Conservation (phyloP, 2,113 vertebrate species). For the Pseudolaguvia tuberculata region DNA sequence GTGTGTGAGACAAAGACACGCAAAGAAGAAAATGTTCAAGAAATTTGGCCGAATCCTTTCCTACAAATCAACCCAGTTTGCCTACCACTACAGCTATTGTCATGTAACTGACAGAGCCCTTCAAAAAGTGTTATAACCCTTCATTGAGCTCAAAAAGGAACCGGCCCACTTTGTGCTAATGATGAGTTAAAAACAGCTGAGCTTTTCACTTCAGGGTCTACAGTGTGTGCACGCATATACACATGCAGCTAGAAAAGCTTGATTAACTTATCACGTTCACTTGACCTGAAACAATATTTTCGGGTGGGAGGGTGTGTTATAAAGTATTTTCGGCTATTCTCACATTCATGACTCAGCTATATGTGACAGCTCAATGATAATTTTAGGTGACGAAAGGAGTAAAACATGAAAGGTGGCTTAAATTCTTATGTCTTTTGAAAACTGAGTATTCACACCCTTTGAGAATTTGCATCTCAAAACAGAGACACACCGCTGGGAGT, state of each 20-base stretch:
- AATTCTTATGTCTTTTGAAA: constrained; percentile 4
- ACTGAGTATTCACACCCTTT: constrained; percentile 23
- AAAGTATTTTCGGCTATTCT: not conserved
- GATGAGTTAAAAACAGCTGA: constrained; percentile 74
- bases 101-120: constrained; percentile 69
- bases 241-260: not conserved
- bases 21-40: no score
- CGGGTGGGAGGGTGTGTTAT: no score
- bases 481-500: not conserved
- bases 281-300: not conserved
- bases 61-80: constrained; percentile 58
- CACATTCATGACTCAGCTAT: not conserved
- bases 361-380: no score
- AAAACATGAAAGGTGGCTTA: not conserved
- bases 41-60: constrained; percentile 56
- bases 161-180: constrained; percentile 74
- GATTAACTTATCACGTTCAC: not conserved
- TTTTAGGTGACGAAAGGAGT: not conserved
- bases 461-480: constrained; percentile 28
- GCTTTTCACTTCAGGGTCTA: constrained; percentile 60
- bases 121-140: constrained; percentile 71
- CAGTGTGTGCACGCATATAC: constrained; percentile 34
- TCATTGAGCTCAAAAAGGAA: constrained; percentile 75
- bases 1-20: no score
- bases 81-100: constrained; percentile 66